Evolutionary conservation across 2,888 invertebrate genomes (phyloP), one percentile per base, ranked within the genome.

Genomic region (Matsumyia berberina): DNA sequence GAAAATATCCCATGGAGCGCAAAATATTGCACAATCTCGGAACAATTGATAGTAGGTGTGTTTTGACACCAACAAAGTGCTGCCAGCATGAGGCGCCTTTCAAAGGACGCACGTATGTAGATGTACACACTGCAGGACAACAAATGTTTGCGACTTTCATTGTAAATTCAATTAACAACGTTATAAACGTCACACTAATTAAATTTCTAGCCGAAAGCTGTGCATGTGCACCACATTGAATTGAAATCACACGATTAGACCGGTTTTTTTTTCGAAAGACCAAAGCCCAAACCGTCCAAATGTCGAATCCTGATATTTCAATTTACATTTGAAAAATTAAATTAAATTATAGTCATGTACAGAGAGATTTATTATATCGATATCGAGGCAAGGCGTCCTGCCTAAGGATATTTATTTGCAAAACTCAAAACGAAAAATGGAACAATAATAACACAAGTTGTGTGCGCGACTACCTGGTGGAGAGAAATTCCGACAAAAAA

Each of bases 331-430:
- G n/a, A 7, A 67, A 39, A 67, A 12, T 29, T 37, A 67, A 67
- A 67, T 53, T 53, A 37, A 29, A 19, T 53, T 67, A 42, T 53
- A 39, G 17, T 24, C 53, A 66, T 53, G 37, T 60, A 39, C 66
- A 53, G 39, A 31, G 39, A 31, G 53, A 42, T 67, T 53, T 53
- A 24, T 31, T 53, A 24, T 31, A 53, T 67, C 66, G 31, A 67
- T 67, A 39, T 19, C 3, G 49, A n/a, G 29, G 24, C 12, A 39
- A 39, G 17, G 6, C n/a, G 42, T 55, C 42, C 55, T 46, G 64
- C 72, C 74, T 42, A 15, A 57, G 74, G 74, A 57, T 12, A 29
- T 55, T 64, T 64, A 29, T 74, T 74, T 44, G 37, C 42, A 57
- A 74, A 74, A 66, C 44, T 57, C 24, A 49, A 15, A 39, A 39